These are phyloP conservation scores for Eilema caniola DNA, from an alignment of 2,888 invertebrate genomes.

Conservation along the genomic window DNA sequence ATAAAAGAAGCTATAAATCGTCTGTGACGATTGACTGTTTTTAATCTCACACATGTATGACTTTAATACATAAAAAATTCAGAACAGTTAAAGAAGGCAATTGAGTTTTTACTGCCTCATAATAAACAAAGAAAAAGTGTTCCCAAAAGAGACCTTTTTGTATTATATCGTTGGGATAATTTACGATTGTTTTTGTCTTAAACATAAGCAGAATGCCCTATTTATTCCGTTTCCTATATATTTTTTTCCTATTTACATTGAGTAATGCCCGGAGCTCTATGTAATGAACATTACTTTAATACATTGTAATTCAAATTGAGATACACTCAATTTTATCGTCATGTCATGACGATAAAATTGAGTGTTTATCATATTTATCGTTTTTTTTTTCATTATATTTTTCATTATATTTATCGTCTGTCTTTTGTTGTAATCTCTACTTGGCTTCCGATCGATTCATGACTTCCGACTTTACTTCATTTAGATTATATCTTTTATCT, in stretches of 20 bases:
- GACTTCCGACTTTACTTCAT: too few relatives aligned
- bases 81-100: conserved; percentile 5
- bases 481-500: too few relatives aligned
- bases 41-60: background rate
- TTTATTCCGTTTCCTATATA: conserved; percentile 2
- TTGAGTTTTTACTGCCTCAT: conserved; percentile 5
- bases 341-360: too few relatives aligned
- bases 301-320: background rate
- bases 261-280: conserved; percentile 2
- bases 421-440: background rate
- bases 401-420: background rate
- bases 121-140: conserved; percentile 17
- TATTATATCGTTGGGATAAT: conserved; percentile 16
- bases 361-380: too few relatives aligned
- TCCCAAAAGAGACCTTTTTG: conserved; percentile 12
- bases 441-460: too few relatives aligned
- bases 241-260: conserved; percentile 13
- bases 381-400: too few relatives aligned
- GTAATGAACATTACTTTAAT: conserved; percentile 11
- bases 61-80: background rate
- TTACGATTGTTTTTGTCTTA: conserved; percentile 21
- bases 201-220: conserved; percentile 15
- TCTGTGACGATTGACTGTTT: background rate
- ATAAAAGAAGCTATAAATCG: too few relatives aligned
- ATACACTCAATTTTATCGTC: background rate